Evolutionary conservation across 1,140 invertebrate species (phyloP), one percentile per base, ranked within the genome.

Genomic region (Agrypnia vestita): DNA sequence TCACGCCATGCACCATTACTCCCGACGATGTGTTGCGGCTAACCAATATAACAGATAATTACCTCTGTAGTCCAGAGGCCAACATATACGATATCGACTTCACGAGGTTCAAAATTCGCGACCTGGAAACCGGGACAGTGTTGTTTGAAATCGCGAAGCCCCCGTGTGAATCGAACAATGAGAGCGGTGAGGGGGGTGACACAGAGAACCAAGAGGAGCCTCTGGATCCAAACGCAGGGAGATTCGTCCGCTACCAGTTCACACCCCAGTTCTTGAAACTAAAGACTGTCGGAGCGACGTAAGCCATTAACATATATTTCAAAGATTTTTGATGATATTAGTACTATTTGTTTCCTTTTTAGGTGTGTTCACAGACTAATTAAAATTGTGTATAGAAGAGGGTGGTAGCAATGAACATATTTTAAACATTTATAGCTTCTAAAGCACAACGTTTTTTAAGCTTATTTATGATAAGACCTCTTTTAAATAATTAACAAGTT

Each of bases 71-170:
- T 78, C 95, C 97, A 17, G 97, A 98, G 85, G 97, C 96, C 21
- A 99, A 99, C 89, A 91, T 98, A 73, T 99, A 97, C 90, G 96
- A 98, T 84, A 99, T 99, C 86, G 98, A 99, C 88, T 99, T 99
- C 89, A 98, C 97, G 43, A 92, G 96, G 35, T 99, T 99, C 88
- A 98, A 98, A 91, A 97, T 99, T 80, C 91, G 98, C 76, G 98
- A 99, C 88, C 91, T 99, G 86, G 97, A 99, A 85, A 96, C 95
- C 80, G 96, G 96, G 19, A 95, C 94, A 8, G 93, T 98, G 53
- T 90, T 99, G 21, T 99, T 99, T 91, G 98, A 99, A 91, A 98
- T 99, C 78, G 96, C 96, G 7, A 99, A 99, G 87, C 91, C 56
- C 86, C 87, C 71, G 90, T 92, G 61, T 88, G 91, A 93, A 77